Evolutionary conservation across 2,113 vertebrate genomes (phyloP), one percentile per base, ranked within the genome.

Genomic region (Alouatta palliata): DNA sequence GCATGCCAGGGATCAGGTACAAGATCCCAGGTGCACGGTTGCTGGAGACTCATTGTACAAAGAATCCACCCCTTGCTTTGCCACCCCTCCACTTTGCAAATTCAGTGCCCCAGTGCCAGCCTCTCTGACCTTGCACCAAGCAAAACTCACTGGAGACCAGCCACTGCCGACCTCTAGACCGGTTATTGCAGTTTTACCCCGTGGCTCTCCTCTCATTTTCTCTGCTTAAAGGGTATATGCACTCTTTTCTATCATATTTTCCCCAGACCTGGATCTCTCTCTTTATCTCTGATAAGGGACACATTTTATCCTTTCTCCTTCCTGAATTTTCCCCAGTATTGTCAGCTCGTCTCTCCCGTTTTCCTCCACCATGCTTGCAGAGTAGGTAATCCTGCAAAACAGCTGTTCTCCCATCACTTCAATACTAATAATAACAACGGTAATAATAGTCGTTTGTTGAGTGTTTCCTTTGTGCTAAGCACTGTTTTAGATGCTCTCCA

Each of bases 221-320:
- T 45, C 75, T 87, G 47, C 40, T 73, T 88, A 9, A 0, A 52
- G 95, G 82, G 87, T 87, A 32, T 30, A 64, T 64, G 52, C 16
- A 3, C 90, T 43, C 88, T 70, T 83, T 93, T 45, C 70, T 89
- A 87, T 23, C 73, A n/a, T 95, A 49, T 90, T 37, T 89, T 9
- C 87, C 37, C 79, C 75, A 89, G 47, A 45, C 54, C 77, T 49
- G 25, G 17, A 80, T 54, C 90, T 97, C 43, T 71, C 84, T 97
- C 37, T 71, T 85, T 73, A 13, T 49, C 40, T 47, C 68, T 20
- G 19, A 61, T 61, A 25, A 88, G 37, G 64, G 56, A 64, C 54
- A 27, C 86, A 23, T 66, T 35, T 80, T 25, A 54, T 21, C 20
- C 20, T 87, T 77, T n/a, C 52, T 56, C 37, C 43, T 93, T 40